phyloP scores from a whole-genome alignment of 2,888 invertebrate species.

The Amorpha juglandis region DNA sequence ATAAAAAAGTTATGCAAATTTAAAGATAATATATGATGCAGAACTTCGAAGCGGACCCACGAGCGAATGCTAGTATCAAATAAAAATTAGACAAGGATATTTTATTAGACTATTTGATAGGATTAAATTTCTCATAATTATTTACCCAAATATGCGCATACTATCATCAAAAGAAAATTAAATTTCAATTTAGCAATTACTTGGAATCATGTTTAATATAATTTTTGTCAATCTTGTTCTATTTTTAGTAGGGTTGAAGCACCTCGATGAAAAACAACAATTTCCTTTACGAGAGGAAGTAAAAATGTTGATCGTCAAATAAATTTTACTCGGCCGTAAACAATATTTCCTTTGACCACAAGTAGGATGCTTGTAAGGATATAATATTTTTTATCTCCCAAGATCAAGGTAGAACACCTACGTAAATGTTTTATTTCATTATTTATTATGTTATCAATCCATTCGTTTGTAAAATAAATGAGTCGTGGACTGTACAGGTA shows the following conservation, averaged over 20 bases:
- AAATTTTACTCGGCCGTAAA: slow-evolving; percentile 21
- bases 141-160: too few relatives aligned
- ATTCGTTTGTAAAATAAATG: too few relatives aligned
- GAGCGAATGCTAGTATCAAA: too few relatives aligned
- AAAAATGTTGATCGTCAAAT: slow-evolving; percentile 19
- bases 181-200: too few relatives aligned
- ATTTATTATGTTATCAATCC: neutral
- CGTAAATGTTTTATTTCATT: neutral
- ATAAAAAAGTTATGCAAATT: too few relatives aligned
- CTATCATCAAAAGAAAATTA: too few relatives aligned
- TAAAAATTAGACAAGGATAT: too few relatives aligned
- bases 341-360: slow-evolving; percentile 23
- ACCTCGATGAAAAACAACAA: slow-evolving; percentile 15
- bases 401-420: neutral
- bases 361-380: slow-evolving; percentile 6
- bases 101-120: too few relatives aligned
- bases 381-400: neutral
- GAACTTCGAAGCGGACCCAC: too few relatives aligned
- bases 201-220: slow-evolving; percentile 10
- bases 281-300: slow-evolving; percentile 13
- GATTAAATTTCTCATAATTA: too few relatives aligned
- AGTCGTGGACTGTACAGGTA: too few relatives aligned
- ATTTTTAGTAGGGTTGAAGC: slow-evolving; percentile 20
- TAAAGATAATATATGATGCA: too few relatives aligned
- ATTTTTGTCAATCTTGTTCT: slow-evolving; percentile 9